A percentile compares a stretch with the other conserved stretches of the same genome.
These are phyloP conservation scores for Protosalanx chinensis DNA, from an alignment of 2,797 vertebrate genomes.

Conservation along the genomic window DNA sequence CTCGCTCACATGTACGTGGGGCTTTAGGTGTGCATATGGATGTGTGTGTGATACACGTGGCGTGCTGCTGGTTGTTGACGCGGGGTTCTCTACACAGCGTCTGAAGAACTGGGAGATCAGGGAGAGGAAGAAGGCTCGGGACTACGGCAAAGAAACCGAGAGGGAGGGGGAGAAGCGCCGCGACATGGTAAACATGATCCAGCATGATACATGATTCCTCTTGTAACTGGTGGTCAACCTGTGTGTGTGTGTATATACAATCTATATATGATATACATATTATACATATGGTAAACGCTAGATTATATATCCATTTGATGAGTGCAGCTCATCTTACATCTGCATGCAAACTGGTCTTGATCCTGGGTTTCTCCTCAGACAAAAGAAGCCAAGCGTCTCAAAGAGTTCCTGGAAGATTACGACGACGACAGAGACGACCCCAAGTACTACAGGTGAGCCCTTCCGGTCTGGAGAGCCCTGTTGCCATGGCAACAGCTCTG, in stretches of 20 bases:
- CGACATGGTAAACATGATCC: constrained; percentile 79
- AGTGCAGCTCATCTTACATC: not conserved
- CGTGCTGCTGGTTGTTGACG: not conserved
- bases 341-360: not conserved
- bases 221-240: too few relatives aligned
- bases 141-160: constrained; percentile 94
- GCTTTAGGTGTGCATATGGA: too few relatives aligned
- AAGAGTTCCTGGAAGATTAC: constrained; percentile 98
- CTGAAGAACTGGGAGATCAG: constrained; percentile 99
- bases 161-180: constrained; percentile 92
- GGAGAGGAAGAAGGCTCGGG: constrained; percentile 93
- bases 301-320: not conserved
- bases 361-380: constrained; percentile 69
- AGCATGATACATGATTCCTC: not conserved
- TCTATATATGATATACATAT: not conserved
- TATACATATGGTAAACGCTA: too few relatives aligned
- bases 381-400: constrained; percentile 97
- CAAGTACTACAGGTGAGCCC: constrained; percentile 90
- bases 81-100: constrained; percentile 69
- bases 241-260: not conserved
- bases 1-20: too few relatives aligned
- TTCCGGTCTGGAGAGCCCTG: not conserved
- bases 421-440: constrained; percentile 97
- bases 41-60: not conserved
- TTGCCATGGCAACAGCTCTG: not conserved